A percentile compares a stretch with the other conserved stretches of the same genome.
These are phyloP conservation scores for Nomada fucata DNA, from an alignment of 2,888 invertebrate genomes.

Conservation along the genomic window DNA sequence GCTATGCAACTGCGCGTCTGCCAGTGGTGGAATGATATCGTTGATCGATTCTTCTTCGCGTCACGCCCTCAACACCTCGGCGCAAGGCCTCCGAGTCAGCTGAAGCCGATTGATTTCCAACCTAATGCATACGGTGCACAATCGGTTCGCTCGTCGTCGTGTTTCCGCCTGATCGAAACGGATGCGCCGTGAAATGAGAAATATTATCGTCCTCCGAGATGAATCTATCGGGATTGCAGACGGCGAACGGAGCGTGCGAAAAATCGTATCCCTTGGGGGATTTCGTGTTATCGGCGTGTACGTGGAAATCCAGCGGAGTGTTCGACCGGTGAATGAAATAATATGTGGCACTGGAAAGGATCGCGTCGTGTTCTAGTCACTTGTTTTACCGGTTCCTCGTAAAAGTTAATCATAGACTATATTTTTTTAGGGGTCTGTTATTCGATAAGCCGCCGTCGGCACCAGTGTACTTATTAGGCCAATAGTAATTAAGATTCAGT, in stretches of 20 bases:
- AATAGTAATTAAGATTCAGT: no score
- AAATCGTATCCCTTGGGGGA: background rate
- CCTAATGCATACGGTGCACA: background rate
- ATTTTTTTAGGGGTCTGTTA: no score
- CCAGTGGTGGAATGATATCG: conserved; percentile 34
- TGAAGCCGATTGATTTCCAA: conserved; percentile 52
- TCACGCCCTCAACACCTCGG: conserved; percentile 36
- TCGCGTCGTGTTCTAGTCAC: background rate
- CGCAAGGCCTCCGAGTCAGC: conserved; percentile 19
- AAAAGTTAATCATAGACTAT: no score
- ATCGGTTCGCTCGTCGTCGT: no score
- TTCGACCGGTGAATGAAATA: background rate
- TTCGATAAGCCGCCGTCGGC: no score
- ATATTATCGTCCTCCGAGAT: conserved; percentile 7
- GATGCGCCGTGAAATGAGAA: conserved; percentile 7
- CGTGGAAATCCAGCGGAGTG: background rate
- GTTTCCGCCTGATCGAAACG: background rate
- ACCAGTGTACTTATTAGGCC: no score
- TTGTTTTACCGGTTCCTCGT: no score
- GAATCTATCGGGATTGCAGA: background rate
- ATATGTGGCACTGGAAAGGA: background rate
- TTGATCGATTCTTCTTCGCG: conserved; percentile 38
- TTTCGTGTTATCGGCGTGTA: background rate
- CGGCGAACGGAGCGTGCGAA: background rate
- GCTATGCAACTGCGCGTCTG: conserved; percentile 39